Conservation (phyloP, 2,888 invertebrate species). For the Mythimna loreyi region DNA sequence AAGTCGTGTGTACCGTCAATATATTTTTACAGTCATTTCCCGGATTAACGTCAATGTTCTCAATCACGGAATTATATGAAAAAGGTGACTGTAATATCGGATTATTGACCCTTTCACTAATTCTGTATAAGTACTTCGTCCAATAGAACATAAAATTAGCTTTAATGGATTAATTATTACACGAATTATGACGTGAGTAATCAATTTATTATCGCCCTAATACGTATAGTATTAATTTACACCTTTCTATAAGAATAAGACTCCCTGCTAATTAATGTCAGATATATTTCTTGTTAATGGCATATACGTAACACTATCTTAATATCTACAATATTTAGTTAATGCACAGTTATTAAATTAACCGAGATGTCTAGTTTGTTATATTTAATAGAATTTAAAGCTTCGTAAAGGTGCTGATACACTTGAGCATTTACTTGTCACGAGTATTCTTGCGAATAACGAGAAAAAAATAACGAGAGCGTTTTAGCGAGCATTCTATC, state of each 20-base stretch:
- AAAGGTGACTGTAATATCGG: constrained; percentile 37
- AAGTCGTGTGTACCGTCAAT: background rate
- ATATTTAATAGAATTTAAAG: constrained; percentile 40
- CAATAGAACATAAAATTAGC: constrained; percentile 35
- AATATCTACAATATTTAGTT: constrained; percentile 24
- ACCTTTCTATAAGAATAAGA: constrained; percentile 29
- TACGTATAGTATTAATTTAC: constrained; percentile 42
- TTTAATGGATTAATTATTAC: constrained; percentile 44
- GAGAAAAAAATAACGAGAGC: too few relatives aligned
- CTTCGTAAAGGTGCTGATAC: too few relatives aligned
- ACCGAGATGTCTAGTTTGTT: constrained; percentile 33
- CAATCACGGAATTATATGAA: constrained; percentile 19
- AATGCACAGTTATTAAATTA: constrained; percentile 40
- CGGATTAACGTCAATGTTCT: background rate
- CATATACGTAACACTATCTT: constrained; percentile 23
- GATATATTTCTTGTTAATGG: constrained; percentile 33
- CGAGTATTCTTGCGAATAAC: too few relatives aligned
- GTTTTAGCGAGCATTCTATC: too few relatives aligned
- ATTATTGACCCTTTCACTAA: constrained; percentile 28
- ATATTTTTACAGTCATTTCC: constrained; percentile 1
- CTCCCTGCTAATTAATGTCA: constrained; percentile 19
- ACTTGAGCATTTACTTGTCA: too few relatives aligned
- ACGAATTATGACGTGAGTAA: constrained; percentile 40
- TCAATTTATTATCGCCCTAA: constrained; percentile 39
- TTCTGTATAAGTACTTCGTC: constrained; percentile 10